phyloP scores from a whole-genome alignment of 2,888 invertebrate genomes.

The Linyphia triangularis region DNA sequence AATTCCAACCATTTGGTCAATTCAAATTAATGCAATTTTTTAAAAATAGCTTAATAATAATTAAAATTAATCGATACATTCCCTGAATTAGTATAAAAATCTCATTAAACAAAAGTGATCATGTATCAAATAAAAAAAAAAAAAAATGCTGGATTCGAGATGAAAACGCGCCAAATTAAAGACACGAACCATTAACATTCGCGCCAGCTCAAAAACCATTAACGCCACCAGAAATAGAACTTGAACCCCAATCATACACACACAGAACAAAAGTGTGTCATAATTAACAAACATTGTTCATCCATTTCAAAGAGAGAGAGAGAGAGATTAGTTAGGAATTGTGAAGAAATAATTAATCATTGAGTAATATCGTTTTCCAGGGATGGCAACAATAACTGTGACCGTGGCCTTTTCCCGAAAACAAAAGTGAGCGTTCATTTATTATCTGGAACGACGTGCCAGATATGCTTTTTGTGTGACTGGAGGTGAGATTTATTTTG shows the following conservation, averaged over 20 bases:
- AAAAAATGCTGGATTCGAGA: neutral
- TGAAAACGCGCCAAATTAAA: neutral
- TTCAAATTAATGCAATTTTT: no score
- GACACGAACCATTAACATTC: no score
- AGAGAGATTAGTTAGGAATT: slow-evolving; percentile 17
- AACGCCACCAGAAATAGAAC: neutral
- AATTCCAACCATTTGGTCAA: no score
- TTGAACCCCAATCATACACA: neutral
- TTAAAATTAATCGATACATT: no score
- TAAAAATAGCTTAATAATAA: no score
- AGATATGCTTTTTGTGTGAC: neutral
- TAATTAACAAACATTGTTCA: slow-evolving; percentile 25
- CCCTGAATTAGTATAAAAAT: no score
- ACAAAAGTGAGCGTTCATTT: neutral
- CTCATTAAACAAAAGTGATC: no score
- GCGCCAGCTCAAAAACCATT: no score
- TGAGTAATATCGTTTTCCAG: neutral
- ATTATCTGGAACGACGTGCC: neutral
- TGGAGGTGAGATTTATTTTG: slow-evolving; percentile 16
- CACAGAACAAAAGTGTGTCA: neutral
- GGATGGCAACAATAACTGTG: slow-evolving; percentile 16
- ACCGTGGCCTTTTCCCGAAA: neutral
- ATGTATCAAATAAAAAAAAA: neutral
- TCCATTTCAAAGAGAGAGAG: slow-evolving; percentile 4
- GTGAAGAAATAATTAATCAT: slow-evolving; percentile 46